Evolutionary conservation across 2,113 vertebrate species (phyloP).

Genomic region (Etheostoma cragini): DNA sequence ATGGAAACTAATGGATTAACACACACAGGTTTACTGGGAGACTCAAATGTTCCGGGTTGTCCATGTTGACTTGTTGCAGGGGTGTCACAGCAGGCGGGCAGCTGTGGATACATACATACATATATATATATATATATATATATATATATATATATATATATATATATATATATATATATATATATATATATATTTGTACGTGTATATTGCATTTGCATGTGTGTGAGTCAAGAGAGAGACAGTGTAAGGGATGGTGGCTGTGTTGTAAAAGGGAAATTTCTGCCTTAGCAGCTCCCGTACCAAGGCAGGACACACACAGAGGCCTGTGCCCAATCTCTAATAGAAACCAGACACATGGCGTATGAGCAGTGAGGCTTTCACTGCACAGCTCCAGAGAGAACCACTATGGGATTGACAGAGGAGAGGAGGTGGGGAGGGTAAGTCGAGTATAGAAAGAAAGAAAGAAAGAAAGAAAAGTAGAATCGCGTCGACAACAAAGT

Average conservation of each 20-base stretch:
- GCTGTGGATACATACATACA: slow-evolving; percentile 18
- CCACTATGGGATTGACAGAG: slow-evolving; percentile 43
- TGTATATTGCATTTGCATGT: slow-evolving; percentile 25
- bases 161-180: slow-evolving; percentile 22
- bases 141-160: slow-evolving; percentile 20
- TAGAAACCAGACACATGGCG: slow-evolving; percentile 77
- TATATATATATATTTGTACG: slow-evolving; percentile 23
- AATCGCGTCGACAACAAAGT: slow-evolving; percentile 12
- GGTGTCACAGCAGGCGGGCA: slow-evolving; percentile 27
- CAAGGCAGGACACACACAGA: slow-evolving; percentile 64
- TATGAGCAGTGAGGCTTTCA: slow-evolving; percentile 60
- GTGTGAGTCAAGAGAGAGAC: slow-evolving; percentile 37
- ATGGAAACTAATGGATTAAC: slow-evolving; percentile 70
- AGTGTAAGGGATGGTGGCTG: slow-evolving; percentile 34
- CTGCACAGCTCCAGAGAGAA: slow-evolving; percentile 52
- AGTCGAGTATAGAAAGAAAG: neutral
- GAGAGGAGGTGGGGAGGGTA: slow-evolving; percentile 26
- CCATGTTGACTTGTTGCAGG: slow-evolving; percentile 44
- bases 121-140: slow-evolving; percentile 30
- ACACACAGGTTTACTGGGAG: slow-evolving; percentile 45
- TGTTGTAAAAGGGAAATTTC: slow-evolving; percentile 65
- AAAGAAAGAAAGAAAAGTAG: slow-evolving; percentile 4
- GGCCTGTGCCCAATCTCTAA: slow-evolving; percentile 75
- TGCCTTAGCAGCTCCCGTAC: slow-evolving; percentile 75
- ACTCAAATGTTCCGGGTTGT: slow-evolving; percentile 74